Percentiles rank a stretch among this genome's conserved stretches.
These are phyloP conservation scores for Tarsius wallacei DNA, from an alignment of 2,797 vertebrate species.

Conservation along the genomic window DNA sequence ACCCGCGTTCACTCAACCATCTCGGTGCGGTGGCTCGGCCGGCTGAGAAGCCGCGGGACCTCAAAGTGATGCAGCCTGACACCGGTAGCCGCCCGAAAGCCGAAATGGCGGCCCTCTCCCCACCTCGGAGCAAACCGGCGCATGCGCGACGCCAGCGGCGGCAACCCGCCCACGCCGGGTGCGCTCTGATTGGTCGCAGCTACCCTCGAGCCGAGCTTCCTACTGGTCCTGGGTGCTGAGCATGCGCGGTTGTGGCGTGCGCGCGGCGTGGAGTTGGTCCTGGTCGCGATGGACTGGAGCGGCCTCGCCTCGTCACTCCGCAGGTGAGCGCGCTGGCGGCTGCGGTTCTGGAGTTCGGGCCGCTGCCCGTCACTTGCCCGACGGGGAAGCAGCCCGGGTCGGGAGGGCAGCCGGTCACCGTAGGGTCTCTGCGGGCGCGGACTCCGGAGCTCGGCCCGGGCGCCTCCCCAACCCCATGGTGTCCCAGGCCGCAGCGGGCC, in stretches of 20 bases:
- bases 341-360: accelerated
- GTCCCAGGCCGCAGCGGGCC: no score
- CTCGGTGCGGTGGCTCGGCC: accelerated
- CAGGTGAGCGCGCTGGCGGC: accelerated
- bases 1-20: accelerated
- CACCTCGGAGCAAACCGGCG: accelerated
- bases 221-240: background rate
- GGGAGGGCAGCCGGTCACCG: background rate
- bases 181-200: background rate
- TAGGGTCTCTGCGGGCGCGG: no score
- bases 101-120: no score
- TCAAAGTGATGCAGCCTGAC: accelerated
- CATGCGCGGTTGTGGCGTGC: accelerated
- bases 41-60: accelerated
- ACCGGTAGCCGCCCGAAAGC: accelerated
- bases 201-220: accelerated
- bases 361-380: background rate
- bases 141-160: accelerated
- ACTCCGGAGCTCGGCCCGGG: no score
- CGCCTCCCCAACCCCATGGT: no score
- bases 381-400: accelerated
- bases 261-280: accelerated
- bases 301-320: accelerated
- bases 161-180: accelerated
- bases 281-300: accelerated